Percentiles rank a stretch among this genome's conserved stretches.
phyloP scores from a whole-genome alignment of 2,113 vertebrate genomes.

The Theristicus caerulescens region DNA sequence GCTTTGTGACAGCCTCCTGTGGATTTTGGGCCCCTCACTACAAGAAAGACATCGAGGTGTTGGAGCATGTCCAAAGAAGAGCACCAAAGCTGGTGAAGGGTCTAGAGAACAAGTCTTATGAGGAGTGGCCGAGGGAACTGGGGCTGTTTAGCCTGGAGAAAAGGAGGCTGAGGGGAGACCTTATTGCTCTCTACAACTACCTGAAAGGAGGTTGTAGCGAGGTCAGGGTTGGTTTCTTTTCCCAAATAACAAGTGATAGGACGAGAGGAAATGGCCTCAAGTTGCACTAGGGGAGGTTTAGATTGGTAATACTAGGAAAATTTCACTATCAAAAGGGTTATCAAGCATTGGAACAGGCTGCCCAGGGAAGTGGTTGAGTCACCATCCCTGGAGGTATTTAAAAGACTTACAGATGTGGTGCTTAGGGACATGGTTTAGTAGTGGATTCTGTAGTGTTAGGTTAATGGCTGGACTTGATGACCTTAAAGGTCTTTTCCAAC shows the following conservation, averaged over 20 bases:
- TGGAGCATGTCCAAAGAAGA: accelerated
- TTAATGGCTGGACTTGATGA: not conserved
- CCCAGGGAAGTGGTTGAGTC: not conserved
- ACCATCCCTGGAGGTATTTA: not conserved
- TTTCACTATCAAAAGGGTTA: not conserved
- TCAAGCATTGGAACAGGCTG: not conserved
- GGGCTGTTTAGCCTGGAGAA: not conserved
- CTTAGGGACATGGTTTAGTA: not conserved
- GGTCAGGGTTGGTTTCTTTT: not conserved
- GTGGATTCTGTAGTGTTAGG: too few species aligned
- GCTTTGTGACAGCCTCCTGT: not conserved
- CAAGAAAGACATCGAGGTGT: not conserved
- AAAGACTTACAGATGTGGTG: not conserved
- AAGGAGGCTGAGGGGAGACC: not conserved
- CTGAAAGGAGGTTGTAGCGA: not conserved
- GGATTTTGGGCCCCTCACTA: not conserved
- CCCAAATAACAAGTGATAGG: not conserved
- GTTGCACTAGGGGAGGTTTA: not conserved
- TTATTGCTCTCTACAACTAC: not conserved
- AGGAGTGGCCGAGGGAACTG: not conserved
- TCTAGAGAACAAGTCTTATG: not conserved
- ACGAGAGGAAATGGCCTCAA: accelerated
- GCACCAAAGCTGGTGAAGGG: not conserved
- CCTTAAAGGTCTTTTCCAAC: not conserved
- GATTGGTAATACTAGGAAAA: not conserved